Base-by-base conservation (phyloP, 1,140 invertebrate genomes). In the Sinella curviseta region DNA sequence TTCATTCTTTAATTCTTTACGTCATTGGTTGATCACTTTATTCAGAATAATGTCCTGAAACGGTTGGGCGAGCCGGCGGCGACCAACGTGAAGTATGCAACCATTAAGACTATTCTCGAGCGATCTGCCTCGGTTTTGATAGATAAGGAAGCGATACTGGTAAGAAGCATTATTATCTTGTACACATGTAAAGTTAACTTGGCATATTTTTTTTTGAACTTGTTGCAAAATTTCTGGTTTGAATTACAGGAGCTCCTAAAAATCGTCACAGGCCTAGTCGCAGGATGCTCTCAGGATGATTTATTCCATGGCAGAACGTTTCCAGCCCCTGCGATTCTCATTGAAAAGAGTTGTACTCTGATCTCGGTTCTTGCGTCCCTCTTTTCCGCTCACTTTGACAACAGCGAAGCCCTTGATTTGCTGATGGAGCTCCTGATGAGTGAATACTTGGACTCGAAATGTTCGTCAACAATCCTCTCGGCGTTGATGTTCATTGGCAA, bases 11-110 rank as follows among this genome's bases (percentile, higher is more conserved):
- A n/a, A n/a, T n/a, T n/a, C n/a, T n/a, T n/a, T n/a, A n/a, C n/a
- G 39, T 8, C 39, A 48, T 48, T 12, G 39, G 39, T 20, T 8
- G 39, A 48, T 20, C 39, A n/a, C n/a, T n/a, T n/a, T n/a, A n/a
- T n/a, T n/a, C n/a, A n/a, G 39, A 48, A 48, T 8, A 8, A 4
- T 8, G 17, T 60, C 8, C 24, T 60, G 57, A 60, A 60, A n/a
- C 97, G 96, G 86, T 88, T 98, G 0, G 97, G 97, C 1, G 92
- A 95, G 84, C 95, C 95, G 0, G 92, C 96, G 0, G 95, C 97
- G 91, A 96, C 95, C 0, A 97, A 98, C 88, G 86, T 96, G 33
- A 96, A 97, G 85, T 98, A 98, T 86, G 96, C 96, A 85, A 97
- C 95, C 0, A 93, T 98, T 26, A 97, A 98, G 88, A 95, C 95